phyloP scores from a whole-genome alignment of 2,797 vertebrate genomes.

The Melanotaenia pygmaea region DNA sequence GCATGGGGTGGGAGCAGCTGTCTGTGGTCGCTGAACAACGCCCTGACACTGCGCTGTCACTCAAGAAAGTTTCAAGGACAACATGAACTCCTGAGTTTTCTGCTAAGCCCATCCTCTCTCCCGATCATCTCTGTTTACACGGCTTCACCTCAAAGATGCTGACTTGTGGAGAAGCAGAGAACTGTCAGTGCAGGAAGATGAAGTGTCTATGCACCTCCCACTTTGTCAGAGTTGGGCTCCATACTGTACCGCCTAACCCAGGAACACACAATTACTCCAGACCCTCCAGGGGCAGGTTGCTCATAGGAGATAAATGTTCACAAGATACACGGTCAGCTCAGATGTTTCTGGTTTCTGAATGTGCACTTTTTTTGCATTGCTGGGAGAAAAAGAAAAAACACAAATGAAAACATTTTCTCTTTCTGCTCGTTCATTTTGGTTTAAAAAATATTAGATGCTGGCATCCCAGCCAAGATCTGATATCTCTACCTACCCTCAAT shows the following conservation, averaged over 20 bases:
- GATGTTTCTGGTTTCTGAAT: conserved; percentile 7
- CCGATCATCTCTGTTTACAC: conserved; percentile 67
- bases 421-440: conserved; percentile 54
- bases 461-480: conserved; percentile 45
- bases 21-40: conserved; percentile 41
- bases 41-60: conserved; percentile 51
- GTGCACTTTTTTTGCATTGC: conserved; percentile 25
- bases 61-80: conserved; percentile 78
- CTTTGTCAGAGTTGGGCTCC: conserved; percentile 61
- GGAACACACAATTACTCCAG: conserved; percentile 75
- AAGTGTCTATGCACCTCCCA: conserved; percentile 72
- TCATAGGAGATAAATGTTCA: conserved; percentile 67
- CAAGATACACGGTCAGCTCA: conserved; percentile 27
- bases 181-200: conserved; percentile 76
- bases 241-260: conserved; percentile 44
- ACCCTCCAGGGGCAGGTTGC: conserved; percentile 60
- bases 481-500: conserved; percentile 53
- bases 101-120: conserved; percentile 43
- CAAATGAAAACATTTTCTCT: conserved; percentile 4
- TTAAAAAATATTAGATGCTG: conserved; percentile 47
- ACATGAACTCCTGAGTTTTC: conserved; percentile 51
- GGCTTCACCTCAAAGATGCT: conserved; percentile 74
- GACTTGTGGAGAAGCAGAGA: conserved; percentile 71
- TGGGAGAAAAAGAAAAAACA: not conserved
- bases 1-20: conserved; percentile 50